Evolutionary conservation across 2,888 invertebrate genomes (phyloP).

Genomic region (Cantharis rustica): DNA sequence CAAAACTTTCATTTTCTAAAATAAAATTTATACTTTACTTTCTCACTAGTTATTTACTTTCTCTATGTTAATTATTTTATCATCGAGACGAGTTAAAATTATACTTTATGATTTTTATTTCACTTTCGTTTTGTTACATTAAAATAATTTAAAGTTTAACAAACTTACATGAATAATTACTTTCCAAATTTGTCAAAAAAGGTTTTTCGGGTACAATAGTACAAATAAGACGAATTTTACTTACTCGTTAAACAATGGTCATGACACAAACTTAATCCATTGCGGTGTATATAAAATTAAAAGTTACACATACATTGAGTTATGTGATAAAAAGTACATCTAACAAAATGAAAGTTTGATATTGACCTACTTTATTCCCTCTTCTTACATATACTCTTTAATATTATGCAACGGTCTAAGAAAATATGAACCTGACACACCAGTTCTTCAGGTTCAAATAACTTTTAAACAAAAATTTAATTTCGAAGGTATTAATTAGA

Average conservation of each 20-base stretch:
- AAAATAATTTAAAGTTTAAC: neutral
- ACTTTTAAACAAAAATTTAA: neutral
- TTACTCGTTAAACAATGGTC: neutral
- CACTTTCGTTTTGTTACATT: neutral
- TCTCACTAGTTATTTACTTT: slow-evolving; percentile 12
- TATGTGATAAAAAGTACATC: neutral
- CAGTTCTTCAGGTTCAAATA: neutral
- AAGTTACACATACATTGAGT: neutral
- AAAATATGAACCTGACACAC: neutral
- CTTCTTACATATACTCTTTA: slow-evolving; percentile 3
- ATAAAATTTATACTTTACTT: slow-evolving; percentile 12
- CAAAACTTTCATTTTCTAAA: slow-evolving; percentile 11
- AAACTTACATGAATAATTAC: neutral
- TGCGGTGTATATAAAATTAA: neutral
- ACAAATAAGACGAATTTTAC: neutral
- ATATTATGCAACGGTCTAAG: neutral
- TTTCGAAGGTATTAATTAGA: neutral
- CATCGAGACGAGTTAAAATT: neutral
- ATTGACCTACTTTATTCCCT: slow-evolving; percentile 19
- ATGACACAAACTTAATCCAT: neutral
- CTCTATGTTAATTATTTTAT: slow-evolving; percentile 9
- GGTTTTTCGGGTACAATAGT: neutral
- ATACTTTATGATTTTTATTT: neutral
- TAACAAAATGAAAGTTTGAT: slow-evolving; percentile 16
- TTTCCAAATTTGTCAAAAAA: neutral